Percentiles rank a stretch among this genome's conserved stretches.
Evolutionary conservation across 2,113 vertebrate genomes (phyloP).

Genomic region (Pelmatolapia mariae): DNA sequence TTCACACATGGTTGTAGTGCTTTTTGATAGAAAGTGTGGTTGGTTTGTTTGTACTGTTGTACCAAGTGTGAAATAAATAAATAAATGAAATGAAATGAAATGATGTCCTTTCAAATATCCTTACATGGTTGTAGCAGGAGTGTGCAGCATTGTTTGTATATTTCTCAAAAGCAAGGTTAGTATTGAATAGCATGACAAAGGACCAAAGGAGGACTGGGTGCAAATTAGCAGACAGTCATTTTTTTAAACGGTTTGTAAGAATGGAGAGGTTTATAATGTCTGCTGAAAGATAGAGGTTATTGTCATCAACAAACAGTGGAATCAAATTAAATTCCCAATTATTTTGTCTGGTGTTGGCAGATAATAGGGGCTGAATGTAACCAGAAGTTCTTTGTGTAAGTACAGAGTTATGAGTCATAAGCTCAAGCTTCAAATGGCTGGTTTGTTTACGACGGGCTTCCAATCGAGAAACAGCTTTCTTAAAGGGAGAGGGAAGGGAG

Average conservation of each 20-base stretch:
- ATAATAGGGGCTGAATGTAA: not conserved
- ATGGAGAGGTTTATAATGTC: not conserved
- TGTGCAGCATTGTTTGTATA: not conserved
- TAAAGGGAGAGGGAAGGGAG: not conserved
- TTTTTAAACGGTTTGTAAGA: not conserved
- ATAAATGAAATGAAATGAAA: no score
- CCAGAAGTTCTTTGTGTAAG: not conserved
- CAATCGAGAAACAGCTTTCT: not conserved
- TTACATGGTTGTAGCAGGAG: not conserved
- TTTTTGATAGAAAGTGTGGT: no score
- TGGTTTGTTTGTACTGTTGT: no score
- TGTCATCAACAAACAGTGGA: not conserved
- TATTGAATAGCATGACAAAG: not conserved
- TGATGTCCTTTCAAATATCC: not conserved
- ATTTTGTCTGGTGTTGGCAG: not conserved
- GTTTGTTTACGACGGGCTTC: not conserved
- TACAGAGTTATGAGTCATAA: not conserved
- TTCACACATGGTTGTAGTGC: no score
- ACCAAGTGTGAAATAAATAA: no score
- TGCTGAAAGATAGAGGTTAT: not conserved
- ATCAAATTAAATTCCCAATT: not conserved
- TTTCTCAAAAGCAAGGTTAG: not conserved
- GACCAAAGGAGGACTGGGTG: not conserved
- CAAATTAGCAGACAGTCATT: not conserved
- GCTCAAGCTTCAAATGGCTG: accelerated